phyloP scores from a whole-genome alignment of 2,888 invertebrate genomes.

The Operophtera brumata region DNA sequence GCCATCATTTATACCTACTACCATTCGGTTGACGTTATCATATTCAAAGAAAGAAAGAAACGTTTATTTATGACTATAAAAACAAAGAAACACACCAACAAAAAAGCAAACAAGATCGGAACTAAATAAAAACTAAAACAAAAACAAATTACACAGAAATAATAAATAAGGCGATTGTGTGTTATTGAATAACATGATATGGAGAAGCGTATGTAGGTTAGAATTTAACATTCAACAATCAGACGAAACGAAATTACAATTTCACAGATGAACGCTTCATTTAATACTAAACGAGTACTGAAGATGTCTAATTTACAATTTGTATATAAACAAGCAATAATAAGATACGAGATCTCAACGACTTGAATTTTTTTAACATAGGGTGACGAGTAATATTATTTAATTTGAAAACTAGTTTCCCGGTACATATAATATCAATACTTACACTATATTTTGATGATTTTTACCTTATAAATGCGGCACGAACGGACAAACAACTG shows the following conservation, averaged over 20 bases:
- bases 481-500: slow-evolving; percentile 20
- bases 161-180: too few relatives aligned
- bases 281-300: slow-evolving; percentile 22
- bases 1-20: too few relatives aligned
- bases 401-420: too few relatives aligned
- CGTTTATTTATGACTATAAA: too few relatives aligned
- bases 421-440: too few relatives aligned
- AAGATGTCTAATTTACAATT: slow-evolving; percentile 12
- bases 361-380: neutral
- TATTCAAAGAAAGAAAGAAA: too few relatives aligned
- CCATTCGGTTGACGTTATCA: too few relatives aligned
- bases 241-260: slow-evolving; percentile 23
- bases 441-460: neutral
- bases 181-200: neutral
- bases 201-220: slow-evolving; percentile 21
- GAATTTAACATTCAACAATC: slow-evolving; percentile 24
- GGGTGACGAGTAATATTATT: neutral
- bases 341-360: neutral
- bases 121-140: too few relatives aligned
- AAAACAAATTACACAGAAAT: too few relatives aligned
- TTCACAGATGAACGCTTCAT: slow-evolving; percentile 21
- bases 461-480: slow-evolving; percentile 5
- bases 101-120: too few relatives aligned
- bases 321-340: slow-evolving; percentile 1
- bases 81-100: too few relatives aligned